These are phyloP conservation scores for Orcinus orca DNA, from an alignment of 2,113 vertebrate genomes.

Conservation along the genomic window DNA sequence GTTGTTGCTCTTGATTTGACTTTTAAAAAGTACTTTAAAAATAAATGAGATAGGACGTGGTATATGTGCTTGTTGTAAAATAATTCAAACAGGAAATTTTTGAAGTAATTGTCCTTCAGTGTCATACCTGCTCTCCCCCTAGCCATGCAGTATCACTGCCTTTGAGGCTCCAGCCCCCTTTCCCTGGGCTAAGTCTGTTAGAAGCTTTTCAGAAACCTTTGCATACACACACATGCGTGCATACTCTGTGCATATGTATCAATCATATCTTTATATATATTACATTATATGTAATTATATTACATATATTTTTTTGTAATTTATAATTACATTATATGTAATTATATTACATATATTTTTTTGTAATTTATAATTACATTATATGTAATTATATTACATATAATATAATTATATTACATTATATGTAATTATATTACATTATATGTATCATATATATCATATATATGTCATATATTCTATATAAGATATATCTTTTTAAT, in stretches of 20 bases:
- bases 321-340: no score
- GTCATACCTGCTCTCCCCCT: neutral
- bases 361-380: neutral
- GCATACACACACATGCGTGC: rapidly evolving
- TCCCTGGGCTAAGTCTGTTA: neutral
- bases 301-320: no score
- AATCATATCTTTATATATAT: neutral
- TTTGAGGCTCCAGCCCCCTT: neutral
- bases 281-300: neutral
- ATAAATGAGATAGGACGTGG: neutral
- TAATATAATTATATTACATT: neutral
- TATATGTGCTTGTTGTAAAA: neutral
- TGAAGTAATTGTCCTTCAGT: neutral
- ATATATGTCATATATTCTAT: neutral
- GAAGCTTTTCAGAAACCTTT: neutral
- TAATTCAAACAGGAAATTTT: neutral
- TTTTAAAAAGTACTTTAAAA: neutral
- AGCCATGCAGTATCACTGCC: neutral
- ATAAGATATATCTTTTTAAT: neutral
- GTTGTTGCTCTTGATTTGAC: neutral
- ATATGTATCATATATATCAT: neutral
- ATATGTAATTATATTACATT: neutral
- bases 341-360: no score
- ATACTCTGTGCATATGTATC: neutral
- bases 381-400: neutral